Percentiles rank a stretch among this genome's conserved stretches.
Conservation (phyloP, 2,113 vertebrate genomes). For the Myrmecophaga tridactyla region DNA sequence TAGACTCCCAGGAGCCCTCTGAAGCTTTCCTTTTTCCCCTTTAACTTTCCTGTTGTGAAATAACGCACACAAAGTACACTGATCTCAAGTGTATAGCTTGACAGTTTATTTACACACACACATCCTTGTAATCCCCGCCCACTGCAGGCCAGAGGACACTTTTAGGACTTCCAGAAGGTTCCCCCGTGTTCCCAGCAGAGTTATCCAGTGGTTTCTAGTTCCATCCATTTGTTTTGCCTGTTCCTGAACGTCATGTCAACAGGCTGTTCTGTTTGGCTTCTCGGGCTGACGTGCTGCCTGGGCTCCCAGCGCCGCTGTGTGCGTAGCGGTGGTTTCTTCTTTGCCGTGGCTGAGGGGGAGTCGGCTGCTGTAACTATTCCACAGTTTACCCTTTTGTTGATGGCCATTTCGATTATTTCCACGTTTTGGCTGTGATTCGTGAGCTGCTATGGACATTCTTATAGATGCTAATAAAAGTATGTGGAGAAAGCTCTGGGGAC, state of each 20-base stretch:
- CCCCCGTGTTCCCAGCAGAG: neutral
- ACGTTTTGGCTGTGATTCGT: fast-evolving
- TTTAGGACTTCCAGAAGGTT: neutral
- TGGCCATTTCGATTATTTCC: no score
- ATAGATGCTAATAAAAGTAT: no score
- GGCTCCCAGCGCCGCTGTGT: fast-evolving
- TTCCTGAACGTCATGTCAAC: neutral
- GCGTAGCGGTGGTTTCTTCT: fast-evolving
- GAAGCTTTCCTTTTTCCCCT: neutral
- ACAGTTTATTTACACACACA: neutral
- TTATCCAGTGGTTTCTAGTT: neutral
- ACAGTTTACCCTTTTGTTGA: neutral
- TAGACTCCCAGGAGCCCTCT: conserved; percentile 60
- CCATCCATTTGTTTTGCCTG: neutral
- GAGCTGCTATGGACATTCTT: neutral
- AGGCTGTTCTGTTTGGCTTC: neutral
- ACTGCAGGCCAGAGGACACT: conserved; percentile 2
- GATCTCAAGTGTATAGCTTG: neutral
- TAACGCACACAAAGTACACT: neutral
- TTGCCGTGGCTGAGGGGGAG: neutral
- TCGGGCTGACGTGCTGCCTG: neutral
- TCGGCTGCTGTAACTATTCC: neutral
- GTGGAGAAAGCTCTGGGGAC: no score
- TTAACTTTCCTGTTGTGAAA: neutral
- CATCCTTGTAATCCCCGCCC: neutral